These are phyloP conservation scores for Brachynemurus nebulosus DNA, from an alignment of 2,888 invertebrate species.

Conservation along the genomic window DNA sequence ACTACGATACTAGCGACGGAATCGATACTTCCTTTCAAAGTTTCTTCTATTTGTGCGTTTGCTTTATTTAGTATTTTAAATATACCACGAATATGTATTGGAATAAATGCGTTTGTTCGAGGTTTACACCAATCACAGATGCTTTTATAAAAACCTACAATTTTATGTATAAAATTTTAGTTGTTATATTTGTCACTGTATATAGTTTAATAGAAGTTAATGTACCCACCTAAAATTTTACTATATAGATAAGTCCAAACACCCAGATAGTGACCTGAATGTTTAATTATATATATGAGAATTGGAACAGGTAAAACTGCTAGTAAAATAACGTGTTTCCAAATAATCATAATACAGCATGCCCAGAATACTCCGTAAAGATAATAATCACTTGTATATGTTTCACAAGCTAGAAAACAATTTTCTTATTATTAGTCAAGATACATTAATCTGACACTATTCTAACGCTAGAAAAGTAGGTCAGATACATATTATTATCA, in stretches of 20 bases:
- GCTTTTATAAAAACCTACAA: constrained; percentile 28
- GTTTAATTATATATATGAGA: constrained; percentile 49
- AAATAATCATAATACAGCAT: constrained; percentile 68
- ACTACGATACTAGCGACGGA: constrained; percentile 76
- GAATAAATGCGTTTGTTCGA: constrained; percentile 53
- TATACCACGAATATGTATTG: constrained; percentile 65
- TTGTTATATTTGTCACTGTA: not conserved
- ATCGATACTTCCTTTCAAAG: constrained; percentile 65
- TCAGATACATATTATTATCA: too few species aligned
- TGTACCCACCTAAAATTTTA: constrained; percentile 26
- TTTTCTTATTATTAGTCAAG: too few species aligned
- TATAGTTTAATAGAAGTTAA: too few species aligned
- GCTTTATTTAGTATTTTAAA: constrained; percentile 52
- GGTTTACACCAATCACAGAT: constrained; percentile 45
- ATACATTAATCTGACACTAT: too few species aligned
- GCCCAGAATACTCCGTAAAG: constrained; percentile 69
- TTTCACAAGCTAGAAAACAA: too few species aligned
- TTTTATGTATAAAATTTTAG: not conserved
- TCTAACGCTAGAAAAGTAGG: too few species aligned
- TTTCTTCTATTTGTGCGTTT: constrained; percentile 45
- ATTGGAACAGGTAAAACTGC: constrained; percentile 66
- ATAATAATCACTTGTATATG: constrained; percentile 51
- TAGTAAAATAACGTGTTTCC: constrained; percentile 74
- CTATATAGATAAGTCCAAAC: constrained; percentile 36
- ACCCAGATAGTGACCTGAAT: constrained; percentile 36